Conservation (phyloP, 2,888 invertebrate species). For the Cancer borealis region DNA sequence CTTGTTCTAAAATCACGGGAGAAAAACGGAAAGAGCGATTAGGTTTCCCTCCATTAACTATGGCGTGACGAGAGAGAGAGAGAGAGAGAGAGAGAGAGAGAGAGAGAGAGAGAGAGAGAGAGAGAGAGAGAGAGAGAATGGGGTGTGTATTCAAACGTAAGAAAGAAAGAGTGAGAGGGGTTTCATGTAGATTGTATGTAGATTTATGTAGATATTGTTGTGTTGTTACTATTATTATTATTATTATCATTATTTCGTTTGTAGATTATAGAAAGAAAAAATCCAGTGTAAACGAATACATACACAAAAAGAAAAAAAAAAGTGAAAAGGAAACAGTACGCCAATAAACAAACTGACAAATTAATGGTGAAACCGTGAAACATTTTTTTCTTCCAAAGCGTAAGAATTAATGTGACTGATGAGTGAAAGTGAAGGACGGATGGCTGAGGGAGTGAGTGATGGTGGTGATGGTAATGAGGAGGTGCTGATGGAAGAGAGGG, state of each 20-base stretch:
- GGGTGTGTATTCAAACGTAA: too few species aligned
- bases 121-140: too few species aligned
- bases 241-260: background rate
- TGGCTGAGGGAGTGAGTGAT: background rate
- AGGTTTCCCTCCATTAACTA: too few species aligned
- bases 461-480: conserved; percentile 10
- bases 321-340: background rate
- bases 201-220: background rate
- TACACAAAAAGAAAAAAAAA: background rate
- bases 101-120: too few species aligned
- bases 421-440: conserved; percentile 20
- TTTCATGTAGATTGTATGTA: background rate
- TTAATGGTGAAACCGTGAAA: background rate
- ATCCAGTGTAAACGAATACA: background rate
- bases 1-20: too few species aligned
- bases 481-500: background rate
- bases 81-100: too few species aligned
- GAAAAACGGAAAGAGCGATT: too few species aligned
- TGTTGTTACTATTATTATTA: background rate
- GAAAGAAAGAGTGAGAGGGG: background rate
- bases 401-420: conserved; percentile 4
- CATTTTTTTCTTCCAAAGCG: background rate
- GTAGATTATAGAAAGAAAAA: background rate
- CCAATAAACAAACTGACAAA: background rate
- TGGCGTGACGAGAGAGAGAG: too few species aligned